phyloP scores from a whole-genome alignment of 2,113 vertebrate species.

The Cyprinodon brontotheroides region DNA sequence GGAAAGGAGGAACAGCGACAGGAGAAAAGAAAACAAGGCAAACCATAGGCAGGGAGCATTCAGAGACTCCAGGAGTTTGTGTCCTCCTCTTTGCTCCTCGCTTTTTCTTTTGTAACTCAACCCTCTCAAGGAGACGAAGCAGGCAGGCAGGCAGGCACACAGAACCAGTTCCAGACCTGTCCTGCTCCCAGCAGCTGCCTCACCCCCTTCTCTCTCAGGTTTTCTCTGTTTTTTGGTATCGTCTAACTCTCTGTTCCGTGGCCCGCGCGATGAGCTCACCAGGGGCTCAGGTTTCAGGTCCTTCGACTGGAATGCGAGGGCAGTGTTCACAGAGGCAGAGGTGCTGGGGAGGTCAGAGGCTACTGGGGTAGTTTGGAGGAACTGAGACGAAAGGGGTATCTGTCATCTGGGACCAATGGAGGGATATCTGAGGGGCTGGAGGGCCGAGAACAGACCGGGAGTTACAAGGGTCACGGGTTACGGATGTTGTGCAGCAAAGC shows the following conservation, averaged over 20 bases:
- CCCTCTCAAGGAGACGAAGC: conserved; percentile 54
- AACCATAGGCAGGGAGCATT: conserved; percentile 39
- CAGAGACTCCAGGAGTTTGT: conserved; percentile 60
- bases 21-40: conserved; percentile 24
- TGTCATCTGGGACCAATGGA: conserved; percentile 46
- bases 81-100: conserved; percentile 59
- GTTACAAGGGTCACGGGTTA: conserved; percentile 69
- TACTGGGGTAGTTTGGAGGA: conserved; percentile 45
- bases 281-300: conserved; percentile 71
- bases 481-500: conserved; percentile 57
- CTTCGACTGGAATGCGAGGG: conserved; percentile 73
- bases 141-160: conserved; percentile 51
- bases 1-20: conserved; percentile 9
- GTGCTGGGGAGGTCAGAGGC: conserved; percentile 73
- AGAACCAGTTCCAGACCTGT: conserved; percentile 74
- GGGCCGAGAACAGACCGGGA: conserved; percentile 70
- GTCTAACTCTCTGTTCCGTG: conserved; percentile 66
- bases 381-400: conserved; percentile 42
- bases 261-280: conserved; percentile 75
- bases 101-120: conserved; percentile 67
- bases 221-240: conserved; percentile 62
- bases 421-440: conserved; percentile 52
- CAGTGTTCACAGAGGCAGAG: conserved; percentile 62
- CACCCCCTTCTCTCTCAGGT: conserved; percentile 38
- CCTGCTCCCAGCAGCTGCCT: conserved; percentile 40